Evolutionary conservation across 2,888 invertebrate species (phyloP).

Genomic region (Sialis fuliginosa): DNA sequence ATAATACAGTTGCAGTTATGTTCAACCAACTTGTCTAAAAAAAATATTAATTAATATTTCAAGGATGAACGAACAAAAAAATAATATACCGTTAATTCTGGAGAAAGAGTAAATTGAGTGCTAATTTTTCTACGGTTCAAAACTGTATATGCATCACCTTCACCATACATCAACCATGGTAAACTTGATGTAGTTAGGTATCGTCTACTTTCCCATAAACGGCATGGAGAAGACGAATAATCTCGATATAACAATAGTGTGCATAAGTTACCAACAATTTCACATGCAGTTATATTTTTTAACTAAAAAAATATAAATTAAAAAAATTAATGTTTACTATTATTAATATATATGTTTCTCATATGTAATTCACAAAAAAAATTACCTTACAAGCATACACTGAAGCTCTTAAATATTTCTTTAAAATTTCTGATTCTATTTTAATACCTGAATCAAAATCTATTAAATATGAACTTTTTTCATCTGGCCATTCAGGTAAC

Average conservation of each 20-base stretch:
- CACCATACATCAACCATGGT: constrained; percentile 29
- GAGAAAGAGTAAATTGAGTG: constrained; percentile 24
- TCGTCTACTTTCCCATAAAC: constrained; percentile 17
- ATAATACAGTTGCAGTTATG: constrained; percentile 24
- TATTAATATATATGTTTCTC: constrained; percentile 1
- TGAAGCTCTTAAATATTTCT: constrained; percentile 21
- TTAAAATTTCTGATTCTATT: constrained; percentile 9
- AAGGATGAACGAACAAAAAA: background rate
- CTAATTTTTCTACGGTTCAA: constrained; percentile 26
- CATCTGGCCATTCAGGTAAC: constrained; percentile 19
- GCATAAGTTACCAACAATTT: constrained; percentile 50
- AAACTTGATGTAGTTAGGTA: constrained; percentile 12
- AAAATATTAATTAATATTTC: background rate
- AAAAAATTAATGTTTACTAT: constrained; percentile 4
- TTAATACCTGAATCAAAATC: constrained; percentile 17
- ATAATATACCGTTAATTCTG: constrained; percentile 20
- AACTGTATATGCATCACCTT: constrained; percentile 26
- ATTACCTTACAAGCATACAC: constrained; percentile 26
- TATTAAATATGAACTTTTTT: constrained; percentile 19
- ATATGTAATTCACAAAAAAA: background rate
- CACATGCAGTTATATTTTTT: constrained; percentile 36
- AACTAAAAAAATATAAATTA: constrained; percentile 11
- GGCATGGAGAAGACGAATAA: constrained; percentile 29
- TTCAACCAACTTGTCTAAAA: constrained; percentile 23
- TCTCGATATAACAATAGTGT: constrained; percentile 34